Evolutionary conservation across 1,140 invertebrate species (phyloP).

Genomic region (Bacillus rossius): DNA sequence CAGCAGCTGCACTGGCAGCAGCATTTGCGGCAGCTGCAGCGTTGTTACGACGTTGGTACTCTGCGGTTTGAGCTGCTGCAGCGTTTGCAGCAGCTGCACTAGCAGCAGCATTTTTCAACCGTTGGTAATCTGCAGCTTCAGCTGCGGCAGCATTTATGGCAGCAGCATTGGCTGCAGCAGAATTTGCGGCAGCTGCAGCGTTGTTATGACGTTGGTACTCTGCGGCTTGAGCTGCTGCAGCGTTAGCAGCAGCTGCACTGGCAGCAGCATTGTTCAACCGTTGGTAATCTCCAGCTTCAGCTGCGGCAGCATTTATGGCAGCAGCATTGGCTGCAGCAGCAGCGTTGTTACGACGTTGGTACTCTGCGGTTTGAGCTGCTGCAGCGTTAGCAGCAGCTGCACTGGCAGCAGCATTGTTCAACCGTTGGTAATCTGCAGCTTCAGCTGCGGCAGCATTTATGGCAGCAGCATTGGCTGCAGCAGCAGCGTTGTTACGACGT

Average conservation of each 20-base stretch:
- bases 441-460: not conserved
- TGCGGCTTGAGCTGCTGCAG: too few species aligned
- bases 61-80: not conserved
- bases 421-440: too few species aligned
- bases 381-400: not conserved
- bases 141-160: not conserved
- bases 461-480: not conserved
- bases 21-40: not conserved
- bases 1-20: not conserved
- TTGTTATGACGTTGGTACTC: too few species aligned
- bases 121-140: too few species aligned
- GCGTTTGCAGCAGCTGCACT: not conserved
- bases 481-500: not conserved
- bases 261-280: not conserved
- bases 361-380: too few species aligned
- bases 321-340: not conserved
- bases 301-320: not conserved
- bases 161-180: not conserved
- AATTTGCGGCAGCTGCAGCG: not conserved
- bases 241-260: not conserved
- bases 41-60: not conserved
- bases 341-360: too few species aligned
- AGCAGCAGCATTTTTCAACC: too few species aligned
- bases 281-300: too few species aligned
- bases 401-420: not conserved